phyloP scores from a whole-genome alignment of 2,888 invertebrate species.

The Hecatera dysodea region DNA sequence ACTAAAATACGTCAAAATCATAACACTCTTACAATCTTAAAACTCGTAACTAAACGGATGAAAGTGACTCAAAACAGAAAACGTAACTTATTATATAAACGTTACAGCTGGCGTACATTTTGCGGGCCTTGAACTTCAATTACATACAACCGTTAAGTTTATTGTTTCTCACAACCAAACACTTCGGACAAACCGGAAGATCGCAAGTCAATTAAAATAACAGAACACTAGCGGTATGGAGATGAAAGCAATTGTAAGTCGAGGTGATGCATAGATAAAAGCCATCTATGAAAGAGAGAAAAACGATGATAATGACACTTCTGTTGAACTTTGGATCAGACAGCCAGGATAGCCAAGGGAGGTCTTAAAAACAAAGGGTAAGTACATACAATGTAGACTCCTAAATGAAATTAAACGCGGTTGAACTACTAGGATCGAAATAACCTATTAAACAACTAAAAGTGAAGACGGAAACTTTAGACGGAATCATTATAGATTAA shows the following conservation, averaged over 20 bases:
- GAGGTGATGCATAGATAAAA: neutral
- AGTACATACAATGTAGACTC: neutral
- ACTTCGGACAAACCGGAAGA: slow-evolving; percentile 42
- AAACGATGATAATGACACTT: neutral
- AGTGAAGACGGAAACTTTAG: neutral
- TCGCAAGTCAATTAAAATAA: slow-evolving; percentile 60
- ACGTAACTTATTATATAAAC: slow-evolving; percentile 61
- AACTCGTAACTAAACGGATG: slow-evolving; percentile 37
- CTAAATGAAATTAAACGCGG: neutral
- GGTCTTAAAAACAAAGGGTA: too few relatives aligned
- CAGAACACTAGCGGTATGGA: slow-evolving; percentile 42
- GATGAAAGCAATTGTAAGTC: slow-evolving; percentile 26
- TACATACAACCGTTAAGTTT: slow-evolving; percentile 58
- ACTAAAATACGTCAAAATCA: slow-evolving; percentile 1
- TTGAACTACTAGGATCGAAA: neutral
- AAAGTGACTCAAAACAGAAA: slow-evolving; percentile 54
- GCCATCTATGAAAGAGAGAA: neutral
- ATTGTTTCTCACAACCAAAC: slow-evolving; percentile 60
- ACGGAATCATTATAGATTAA: neutral
- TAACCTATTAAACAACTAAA: neutral
- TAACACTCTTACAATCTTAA: slow-evolving; percentile 20
- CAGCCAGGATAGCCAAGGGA: too few relatives aligned
- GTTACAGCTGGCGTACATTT: slow-evolving; percentile 50
- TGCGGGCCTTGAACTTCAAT: slow-evolving; percentile 67
- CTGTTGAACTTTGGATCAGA: neutral